These are phyloP conservation scores for Gallirallus australis DNA, from an alignment of 2,797 vertebrate species.

Conservation along the genomic window DNA sequence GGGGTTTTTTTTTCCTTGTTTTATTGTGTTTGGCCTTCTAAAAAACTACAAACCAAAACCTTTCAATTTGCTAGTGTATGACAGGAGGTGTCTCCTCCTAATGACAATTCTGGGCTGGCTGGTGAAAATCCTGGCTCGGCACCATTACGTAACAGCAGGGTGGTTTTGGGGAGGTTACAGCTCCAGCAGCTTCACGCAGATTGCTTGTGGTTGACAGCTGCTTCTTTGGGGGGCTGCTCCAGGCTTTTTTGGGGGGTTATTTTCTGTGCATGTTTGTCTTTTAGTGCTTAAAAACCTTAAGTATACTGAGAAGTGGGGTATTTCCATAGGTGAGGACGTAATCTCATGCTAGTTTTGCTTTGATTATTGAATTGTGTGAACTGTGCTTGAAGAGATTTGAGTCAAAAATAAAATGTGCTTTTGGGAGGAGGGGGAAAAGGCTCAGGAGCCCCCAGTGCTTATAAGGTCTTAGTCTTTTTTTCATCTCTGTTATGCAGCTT, in stretches of 20 bases:
- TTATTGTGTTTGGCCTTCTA: not conserved
- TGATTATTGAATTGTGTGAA: not conserved
- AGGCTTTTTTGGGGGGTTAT: not conserved
- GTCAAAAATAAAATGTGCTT: not conserved
- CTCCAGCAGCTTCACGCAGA: not conserved
- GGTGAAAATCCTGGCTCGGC: not conserved
- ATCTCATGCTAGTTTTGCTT: not conserved
- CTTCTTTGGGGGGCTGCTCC: not conserved
- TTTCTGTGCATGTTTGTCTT: not conserved
- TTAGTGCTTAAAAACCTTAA: not conserved
- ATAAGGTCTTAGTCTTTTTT: not conserved
- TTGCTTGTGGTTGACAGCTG: not conserved
- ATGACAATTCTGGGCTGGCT: not conserved
- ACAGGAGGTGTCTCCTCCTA: not conserved
- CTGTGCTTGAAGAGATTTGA: not conserved
- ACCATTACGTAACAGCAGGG: not conserved
- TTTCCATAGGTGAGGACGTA: not conserved
- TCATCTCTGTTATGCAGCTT: not conserved
- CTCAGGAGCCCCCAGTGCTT: not conserved
- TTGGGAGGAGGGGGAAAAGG: not conserved
- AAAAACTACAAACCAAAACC: no score
- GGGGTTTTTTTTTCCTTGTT: fast-evolving
- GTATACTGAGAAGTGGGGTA: not conserved
- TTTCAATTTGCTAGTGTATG: not conserved
- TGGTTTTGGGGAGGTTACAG: not conserved